phyloP scores from a whole-genome alignment of 2,113 vertebrate species.

The Phyllostomus discolor region DNA sequence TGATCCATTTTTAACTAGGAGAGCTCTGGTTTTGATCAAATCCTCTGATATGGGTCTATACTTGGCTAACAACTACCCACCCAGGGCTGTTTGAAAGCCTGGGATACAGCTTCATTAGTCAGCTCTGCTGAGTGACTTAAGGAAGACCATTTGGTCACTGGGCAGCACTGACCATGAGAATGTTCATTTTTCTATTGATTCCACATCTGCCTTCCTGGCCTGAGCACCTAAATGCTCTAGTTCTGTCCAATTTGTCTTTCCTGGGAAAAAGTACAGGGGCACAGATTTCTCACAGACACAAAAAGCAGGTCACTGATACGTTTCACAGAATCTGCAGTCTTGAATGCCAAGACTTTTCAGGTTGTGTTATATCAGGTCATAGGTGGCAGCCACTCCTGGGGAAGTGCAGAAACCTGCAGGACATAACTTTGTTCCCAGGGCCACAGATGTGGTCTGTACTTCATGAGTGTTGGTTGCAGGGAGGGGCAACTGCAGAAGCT shows the following conservation, averaged over 20 bases:
- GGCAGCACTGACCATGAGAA: not conserved
- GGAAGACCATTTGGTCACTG: not conserved
- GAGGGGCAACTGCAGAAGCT: not conserved
- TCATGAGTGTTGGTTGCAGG: not conserved
- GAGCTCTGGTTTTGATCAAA: not conserved
- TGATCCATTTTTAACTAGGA: not conserved
- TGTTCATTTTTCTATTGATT: fast-evolving
- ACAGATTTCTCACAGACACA: not conserved
- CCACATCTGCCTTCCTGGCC: not conserved
- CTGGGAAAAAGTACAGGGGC: not conserved
- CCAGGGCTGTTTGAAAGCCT: not conserved
- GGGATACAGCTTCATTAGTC: not conserved
- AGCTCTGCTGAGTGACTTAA: not conserved
- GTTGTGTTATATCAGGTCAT: not conserved
- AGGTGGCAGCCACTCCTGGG: not conserved
- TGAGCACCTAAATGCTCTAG: not conserved
- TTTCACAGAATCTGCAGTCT: not conserved
- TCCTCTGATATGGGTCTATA: fast-evolving
- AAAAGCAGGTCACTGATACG: constrained; percentile 6
- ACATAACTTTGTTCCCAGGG: not conserved
- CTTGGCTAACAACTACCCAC: fast-evolving
- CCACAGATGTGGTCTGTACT: not conserved
- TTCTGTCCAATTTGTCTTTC: not conserved
- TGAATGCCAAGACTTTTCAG: not conserved
- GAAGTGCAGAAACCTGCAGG: not conserved